phyloP scores from a whole-genome alignment of 2,888 invertebrate genomes.

The Cantharis lateralis region DNA sequence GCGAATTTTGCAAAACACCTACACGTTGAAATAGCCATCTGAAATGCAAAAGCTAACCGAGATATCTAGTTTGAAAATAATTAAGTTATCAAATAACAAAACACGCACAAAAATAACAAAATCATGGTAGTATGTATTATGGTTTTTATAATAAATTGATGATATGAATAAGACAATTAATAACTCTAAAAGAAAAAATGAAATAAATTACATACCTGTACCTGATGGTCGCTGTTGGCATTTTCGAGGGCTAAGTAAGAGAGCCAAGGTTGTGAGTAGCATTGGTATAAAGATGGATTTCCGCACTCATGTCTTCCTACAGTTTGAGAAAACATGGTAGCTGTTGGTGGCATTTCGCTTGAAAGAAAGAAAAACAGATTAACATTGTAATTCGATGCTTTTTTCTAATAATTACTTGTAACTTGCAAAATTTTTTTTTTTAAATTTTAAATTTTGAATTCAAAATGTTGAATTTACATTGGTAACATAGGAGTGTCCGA shows the following conservation, averaged over 20 bases:
- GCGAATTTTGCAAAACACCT: background rate
- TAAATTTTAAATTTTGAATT: too few species aligned
- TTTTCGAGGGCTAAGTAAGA: background rate
- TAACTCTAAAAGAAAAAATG: too few species aligned
- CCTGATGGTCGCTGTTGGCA: background rate
- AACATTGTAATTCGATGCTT: background rate
- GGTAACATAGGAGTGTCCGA: too few species aligned
- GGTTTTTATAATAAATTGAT: too few species aligned
- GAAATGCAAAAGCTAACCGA: too few species aligned
- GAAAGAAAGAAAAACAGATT: background rate
- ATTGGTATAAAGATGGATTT: slow-evolving; percentile 7
- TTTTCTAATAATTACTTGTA: background rate
- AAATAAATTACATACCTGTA: background rate
- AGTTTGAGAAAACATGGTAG: slow-evolving; percentile 40
- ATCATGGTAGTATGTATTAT: too few species aligned
- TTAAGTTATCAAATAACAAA: too few species aligned
- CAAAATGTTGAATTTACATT: too few species aligned
- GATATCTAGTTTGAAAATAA: too few species aligned
- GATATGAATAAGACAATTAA: too few species aligned
- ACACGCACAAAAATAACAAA: too few species aligned
- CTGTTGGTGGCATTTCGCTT: slow-evolving; percentile 42
- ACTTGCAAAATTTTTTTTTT: too few species aligned
- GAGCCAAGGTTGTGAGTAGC: background rate
- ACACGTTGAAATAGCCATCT: background rate
- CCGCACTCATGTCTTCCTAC: slow-evolving; percentile 37